These are phyloP conservation scores for Plotosus lineatus DNA, from an alignment of 2,113 vertebrate genomes.

Conservation along the genomic window DNA sequence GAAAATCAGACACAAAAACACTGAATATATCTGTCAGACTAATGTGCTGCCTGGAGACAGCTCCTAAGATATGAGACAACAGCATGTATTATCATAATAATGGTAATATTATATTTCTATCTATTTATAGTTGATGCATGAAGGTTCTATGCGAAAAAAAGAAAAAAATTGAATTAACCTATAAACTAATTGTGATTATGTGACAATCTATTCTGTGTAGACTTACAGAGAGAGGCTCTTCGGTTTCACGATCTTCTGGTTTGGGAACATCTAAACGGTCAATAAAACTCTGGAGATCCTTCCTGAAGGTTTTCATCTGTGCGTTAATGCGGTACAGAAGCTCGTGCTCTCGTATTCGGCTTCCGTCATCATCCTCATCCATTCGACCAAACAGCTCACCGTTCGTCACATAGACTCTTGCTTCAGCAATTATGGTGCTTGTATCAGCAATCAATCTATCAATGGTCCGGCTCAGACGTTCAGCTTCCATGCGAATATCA, in stretches of 20 bases:
- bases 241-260: constrained; percentile 82
- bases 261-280: constrained; percentile 97
- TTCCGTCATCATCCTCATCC: constrained; percentile 94
- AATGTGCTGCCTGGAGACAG: too few species aligned
- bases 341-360: constrained; percentile 94
- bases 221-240: constrained; percentile 98
- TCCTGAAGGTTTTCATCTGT: constrained; percentile 97
- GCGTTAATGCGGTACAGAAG: constrained; percentile 95
- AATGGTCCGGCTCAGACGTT: constrained; percentile 93
- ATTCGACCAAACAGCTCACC: constrained; percentile 91
- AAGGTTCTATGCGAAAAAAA: not conserved
- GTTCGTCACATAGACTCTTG: constrained; percentile 89
- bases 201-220: not conserved
- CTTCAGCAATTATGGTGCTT: constrained; percentile 95
- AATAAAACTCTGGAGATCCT: constrained; percentile 96
- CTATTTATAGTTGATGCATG: not conserved
- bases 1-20: constrained; percentile 12
- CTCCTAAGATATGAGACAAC: not conserved
- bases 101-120: not conserved
- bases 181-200: not conserved
- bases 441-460: constrained; percentile 96
- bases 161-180: not conserved
- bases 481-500: constrained; percentile 94
- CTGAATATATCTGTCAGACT: not conserved
- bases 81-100: not conserved